A percentile compares a stretch with the other conserved stretches of the same genome.
Evolutionary conservation across 2,888 invertebrate genomes (phyloP).

Genomic region (Apamea anceps): DNA sequence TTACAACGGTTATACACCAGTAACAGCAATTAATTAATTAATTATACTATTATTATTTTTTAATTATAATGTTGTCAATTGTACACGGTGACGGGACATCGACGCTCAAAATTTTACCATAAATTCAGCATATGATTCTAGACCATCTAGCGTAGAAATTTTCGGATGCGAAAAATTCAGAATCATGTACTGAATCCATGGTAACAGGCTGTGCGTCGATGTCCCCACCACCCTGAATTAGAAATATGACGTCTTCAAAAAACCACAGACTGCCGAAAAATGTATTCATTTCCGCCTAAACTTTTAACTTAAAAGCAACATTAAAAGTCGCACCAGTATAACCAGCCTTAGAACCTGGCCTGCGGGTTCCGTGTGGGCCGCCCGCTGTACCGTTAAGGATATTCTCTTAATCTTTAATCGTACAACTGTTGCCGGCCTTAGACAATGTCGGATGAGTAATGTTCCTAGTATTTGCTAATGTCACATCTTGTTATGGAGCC

Average conservation of each 20-base stretch:
- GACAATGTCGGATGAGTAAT: slow-evolving; percentile 87
- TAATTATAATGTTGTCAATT: no score
- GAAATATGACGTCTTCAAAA: neutral
- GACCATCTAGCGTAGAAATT: no score
- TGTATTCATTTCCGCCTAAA: neutral
- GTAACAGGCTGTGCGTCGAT: no score
- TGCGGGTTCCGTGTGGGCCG: slow-evolving; percentile 79
- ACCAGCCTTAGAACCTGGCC: slow-evolving; percentile 55
- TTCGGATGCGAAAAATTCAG: no score
- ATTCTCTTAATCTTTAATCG: slow-evolving; percentile 86
- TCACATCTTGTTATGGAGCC: slow-evolving; percentile 78
- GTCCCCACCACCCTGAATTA: neutral
- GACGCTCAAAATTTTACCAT: no score
- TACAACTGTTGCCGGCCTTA: slow-evolving; percentile 80
- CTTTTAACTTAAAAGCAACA: neutral
- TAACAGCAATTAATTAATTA: no score
- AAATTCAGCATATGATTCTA: no score
- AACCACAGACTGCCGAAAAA: no score
- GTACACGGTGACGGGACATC: no score
- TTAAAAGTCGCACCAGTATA: slow-evolving; percentile 27
- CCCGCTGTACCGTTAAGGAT: slow-evolving; percentile 84
- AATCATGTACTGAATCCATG: no score
- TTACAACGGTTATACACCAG: no score
- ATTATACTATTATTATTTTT: no score
- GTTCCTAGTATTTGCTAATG: slow-evolving; percentile 80